A percentile compares a stretch with the other conserved stretches of the same genome.
These are phyloP conservation scores for Tromatobia lineatoria DNA, from an alignment of 2,888 invertebrate species.

Conservation along the genomic window DNA sequence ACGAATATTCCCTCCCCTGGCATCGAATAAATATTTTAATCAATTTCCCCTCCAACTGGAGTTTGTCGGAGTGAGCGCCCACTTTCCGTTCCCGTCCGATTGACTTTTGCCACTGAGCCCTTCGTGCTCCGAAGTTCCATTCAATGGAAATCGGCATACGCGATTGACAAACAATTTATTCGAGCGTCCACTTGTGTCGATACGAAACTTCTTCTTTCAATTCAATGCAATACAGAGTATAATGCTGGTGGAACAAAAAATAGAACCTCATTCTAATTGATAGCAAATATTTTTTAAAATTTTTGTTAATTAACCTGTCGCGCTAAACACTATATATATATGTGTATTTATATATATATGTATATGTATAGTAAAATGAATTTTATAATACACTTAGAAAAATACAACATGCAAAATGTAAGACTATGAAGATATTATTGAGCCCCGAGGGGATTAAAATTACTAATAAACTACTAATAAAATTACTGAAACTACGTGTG, in stretches of 20 bases:
- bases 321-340: background rate
- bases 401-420: background rate
- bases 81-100: conserved; percentile 61
- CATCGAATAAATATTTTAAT: conserved; percentile 41
- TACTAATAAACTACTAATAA: no score
- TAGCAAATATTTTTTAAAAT: background rate
- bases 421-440: background rate
- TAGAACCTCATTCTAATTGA: background rate
- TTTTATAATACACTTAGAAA: background rate
- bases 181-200: background rate
- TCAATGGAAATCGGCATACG: conserved; percentile 70
- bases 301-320: background rate
- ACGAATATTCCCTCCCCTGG: background rate
- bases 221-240: background rate
- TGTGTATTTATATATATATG: background rate
- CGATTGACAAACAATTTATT: conserved; percentile 44
- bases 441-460: background rate
- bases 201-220: background rate
- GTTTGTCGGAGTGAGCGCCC: conserved; percentile 41
- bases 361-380: background rate
- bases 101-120: conserved; percentile 71
- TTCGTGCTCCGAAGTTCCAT: conserved; percentile 57
- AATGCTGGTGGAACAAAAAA: conserved; percentile 3
- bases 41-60: conserved; percentile 1
- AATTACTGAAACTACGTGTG: no score